Percentiles rank a stretch among this genome's conserved stretches.
These are phyloP conservation scores for Philypnodon macrostomus DNA, from an alignment of 2,797 vertebrate genomes.

Conservation along the genomic window DNA sequence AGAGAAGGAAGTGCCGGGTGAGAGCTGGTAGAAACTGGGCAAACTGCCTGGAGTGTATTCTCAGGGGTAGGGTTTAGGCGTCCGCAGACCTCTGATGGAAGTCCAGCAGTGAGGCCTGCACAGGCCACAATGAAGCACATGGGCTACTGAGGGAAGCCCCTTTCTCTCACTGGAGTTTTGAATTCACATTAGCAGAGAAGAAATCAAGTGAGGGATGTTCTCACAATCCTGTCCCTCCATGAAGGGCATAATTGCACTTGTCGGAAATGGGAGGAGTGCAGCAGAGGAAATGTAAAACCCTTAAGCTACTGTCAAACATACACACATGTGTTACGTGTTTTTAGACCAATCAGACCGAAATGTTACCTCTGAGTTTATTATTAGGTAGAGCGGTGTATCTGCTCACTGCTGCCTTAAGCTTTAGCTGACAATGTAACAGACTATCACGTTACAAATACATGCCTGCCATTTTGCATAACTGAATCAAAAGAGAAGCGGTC, in stretches of 20 bases:
- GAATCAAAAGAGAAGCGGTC: constrained; percentile 64
- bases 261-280: constrained; percentile 47
- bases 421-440: constrained; percentile 50
- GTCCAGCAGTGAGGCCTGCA: constrained; percentile 46
- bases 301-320: constrained; percentile 16
- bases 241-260: constrained; percentile 51
- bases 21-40: constrained; percentile 50
- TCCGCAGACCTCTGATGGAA: constrained; percentile 51
- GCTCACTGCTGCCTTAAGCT: constrained; percentile 30
- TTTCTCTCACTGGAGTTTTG: constrained; percentile 32
- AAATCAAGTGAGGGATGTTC: constrained; percentile 33
- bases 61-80: constrained; percentile 30
- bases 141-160: constrained; percentile 30
- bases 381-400: constrained; percentile 14
- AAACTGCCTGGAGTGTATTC: constrained; percentile 53
- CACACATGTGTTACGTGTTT: constrained; percentile 18
- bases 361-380: constrained; percentile 26
- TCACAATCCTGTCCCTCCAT: constrained; percentile 25
- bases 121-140: constrained; percentile 34
- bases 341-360: constrained; percentile 17
- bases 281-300: constrained; percentile 48
- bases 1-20: constrained; percentile 40
- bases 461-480: constrained; percentile 68
- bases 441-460: constrained; percentile 65
- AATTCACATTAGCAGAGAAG: constrained; percentile 19